phyloP scores from a whole-genome alignment of 2,113 vertebrate genomes.

The Chauna torquata region DNA sequence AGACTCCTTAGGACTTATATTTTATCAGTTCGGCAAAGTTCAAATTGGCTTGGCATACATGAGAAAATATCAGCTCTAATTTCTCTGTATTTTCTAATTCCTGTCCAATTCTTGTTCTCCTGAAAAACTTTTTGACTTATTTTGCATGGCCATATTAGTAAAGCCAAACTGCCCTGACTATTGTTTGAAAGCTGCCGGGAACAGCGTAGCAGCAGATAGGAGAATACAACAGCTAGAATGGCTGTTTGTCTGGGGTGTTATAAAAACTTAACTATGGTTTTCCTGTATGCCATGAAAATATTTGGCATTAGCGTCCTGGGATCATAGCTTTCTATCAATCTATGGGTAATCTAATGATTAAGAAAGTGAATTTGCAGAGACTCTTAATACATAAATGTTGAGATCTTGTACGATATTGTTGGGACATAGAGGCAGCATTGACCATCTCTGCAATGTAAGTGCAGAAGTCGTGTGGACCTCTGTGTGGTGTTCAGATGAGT shows the following conservation, averaged over 20 bases:
- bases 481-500: not conserved
- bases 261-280: not conserved
- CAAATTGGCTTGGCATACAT: not conserved
- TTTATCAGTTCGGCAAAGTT: not conserved
- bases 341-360: not conserved
- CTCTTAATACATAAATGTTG: not conserved
- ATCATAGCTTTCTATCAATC: not conserved
- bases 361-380: not conserved
- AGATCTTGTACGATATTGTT: not conserved
- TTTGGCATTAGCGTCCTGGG: not conserved
- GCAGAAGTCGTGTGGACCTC: not conserved
- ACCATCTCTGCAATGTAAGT: not conserved
- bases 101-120: not conserved
- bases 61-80: not conserved
- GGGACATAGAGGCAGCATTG: not conserved
- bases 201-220: fast-evolving
- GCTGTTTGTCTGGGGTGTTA: not conserved
- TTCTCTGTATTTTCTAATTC: not conserved
- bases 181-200: not conserved
- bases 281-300: fast-evolving
- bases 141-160: not conserved
- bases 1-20: not conserved
- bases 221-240: not conserved
- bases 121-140: not conserved
- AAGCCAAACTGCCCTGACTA: not conserved